phyloP scores from a whole-genome alignment of 2,113 vertebrate species.

The Stomatorhinus ivindoensis region DNA sequence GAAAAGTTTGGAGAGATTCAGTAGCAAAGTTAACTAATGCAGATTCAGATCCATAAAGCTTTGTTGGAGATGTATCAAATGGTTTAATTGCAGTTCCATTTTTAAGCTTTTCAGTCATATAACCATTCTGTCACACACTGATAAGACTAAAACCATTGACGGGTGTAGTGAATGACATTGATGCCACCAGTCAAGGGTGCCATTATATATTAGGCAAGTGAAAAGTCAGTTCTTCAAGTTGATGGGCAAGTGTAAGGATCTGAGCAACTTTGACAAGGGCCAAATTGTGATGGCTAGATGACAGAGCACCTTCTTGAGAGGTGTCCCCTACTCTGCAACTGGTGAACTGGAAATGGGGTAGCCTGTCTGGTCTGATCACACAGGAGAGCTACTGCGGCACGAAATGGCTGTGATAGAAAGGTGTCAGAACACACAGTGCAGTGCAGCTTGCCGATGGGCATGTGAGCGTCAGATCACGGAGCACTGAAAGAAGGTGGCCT shows the following conservation, averaged over 20 bases:
- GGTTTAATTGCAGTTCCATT: neutral
- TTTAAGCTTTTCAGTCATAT: neutral
- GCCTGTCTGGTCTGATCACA: neutral
- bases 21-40: neutral
- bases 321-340: neutral
- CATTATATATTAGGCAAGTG: neutral
- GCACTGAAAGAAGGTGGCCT: neutral
- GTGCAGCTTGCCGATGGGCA: neutral
- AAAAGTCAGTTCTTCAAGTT: neutral
- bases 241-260: neutral
- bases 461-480: neutral
- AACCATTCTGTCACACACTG: neutral
- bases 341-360: neutral
- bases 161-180: neutral
- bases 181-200: neutral
- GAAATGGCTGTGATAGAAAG: neutral
- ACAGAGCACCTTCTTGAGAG: neutral
- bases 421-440: neutral
- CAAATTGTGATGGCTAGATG: neutral
- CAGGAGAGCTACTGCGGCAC: neutral
- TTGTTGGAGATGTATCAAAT: neutral
- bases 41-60: neutral
- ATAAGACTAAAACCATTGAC: neutral
- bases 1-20: neutral
- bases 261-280: neutral